phyloP scores from a whole-genome alignment of 2,797 vertebrate genomes.

The Arnoldichthys spilopterus region DNA sequence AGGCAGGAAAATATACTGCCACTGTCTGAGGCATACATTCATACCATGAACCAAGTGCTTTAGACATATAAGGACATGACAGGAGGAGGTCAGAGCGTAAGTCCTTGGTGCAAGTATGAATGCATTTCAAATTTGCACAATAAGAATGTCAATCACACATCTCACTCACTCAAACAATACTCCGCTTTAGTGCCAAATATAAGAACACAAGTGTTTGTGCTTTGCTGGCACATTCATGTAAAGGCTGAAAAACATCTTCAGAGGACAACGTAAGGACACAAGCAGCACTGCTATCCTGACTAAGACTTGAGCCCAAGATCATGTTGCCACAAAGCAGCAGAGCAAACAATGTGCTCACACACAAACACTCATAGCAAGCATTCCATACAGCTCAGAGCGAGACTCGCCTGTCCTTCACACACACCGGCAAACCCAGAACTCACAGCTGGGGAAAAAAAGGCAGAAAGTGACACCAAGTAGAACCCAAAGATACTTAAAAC shows the following conservation, averaged over 20 bases:
- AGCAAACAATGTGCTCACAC: background rate
- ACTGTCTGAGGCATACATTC: background rate
- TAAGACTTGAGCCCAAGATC: constrained; percentile 17
- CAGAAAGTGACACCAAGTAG: background rate
- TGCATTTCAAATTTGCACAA: background rate
- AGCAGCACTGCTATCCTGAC: background rate
- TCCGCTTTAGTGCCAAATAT: background rate
- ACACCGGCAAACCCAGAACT: constrained; percentile 6
- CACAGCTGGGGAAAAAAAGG: background rate
- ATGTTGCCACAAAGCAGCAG: constrained; percentile 10
- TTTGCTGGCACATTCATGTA: background rate
- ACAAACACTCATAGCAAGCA: constrained; percentile 21
- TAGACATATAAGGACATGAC: background rate
- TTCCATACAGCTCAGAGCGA: constrained; percentile 31
- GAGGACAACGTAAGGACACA: constrained; percentile 16
- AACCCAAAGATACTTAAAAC: background rate
- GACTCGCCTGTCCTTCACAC: background rate
- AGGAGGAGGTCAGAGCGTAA: background rate
- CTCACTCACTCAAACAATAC: background rate
- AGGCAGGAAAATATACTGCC: constrained; percentile 14
- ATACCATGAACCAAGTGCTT: background rate
- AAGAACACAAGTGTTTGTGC: background rate
- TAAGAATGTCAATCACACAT: background rate
- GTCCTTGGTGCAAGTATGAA: background rate
- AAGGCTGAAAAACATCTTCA: background rate